Percentiles rank a stretch among this genome's conserved stretches.
phyloP scores from a whole-genome alignment of 2,888 invertebrate species.

The Quadroppia sp. region DNA sequence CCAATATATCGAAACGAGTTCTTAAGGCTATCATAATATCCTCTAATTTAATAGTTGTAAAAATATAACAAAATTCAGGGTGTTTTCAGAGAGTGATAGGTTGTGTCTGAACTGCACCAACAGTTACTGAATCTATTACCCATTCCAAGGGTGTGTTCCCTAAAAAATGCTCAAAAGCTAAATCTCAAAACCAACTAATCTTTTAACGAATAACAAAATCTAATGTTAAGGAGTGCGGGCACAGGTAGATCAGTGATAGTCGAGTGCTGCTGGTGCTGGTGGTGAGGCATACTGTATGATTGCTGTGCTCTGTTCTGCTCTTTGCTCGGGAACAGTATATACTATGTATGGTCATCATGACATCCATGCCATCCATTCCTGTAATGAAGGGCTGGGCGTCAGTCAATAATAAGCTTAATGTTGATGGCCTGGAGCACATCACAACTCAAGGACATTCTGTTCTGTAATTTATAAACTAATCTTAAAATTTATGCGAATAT shows the following conservation, averaged over 20 bases:
- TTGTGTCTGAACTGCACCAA: slow-evolving; percentile 11
- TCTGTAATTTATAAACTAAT: slow-evolving; percentile 34
- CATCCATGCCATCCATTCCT: background rate
- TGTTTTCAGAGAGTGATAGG: slow-evolving; percentile 31
- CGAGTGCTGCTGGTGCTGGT: background rate
- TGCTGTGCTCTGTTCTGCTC: too few relatives aligned
- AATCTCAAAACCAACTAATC: slow-evolving; percentile 22
- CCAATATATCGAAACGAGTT: background rate
- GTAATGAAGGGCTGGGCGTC: slow-evolving; percentile 32
- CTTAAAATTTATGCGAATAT: slow-evolving; percentile 32
- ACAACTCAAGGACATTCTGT: slow-evolving; percentile 25
- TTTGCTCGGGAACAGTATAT: background rate
- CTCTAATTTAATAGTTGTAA: slow-evolving; percentile 27
- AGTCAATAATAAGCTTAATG: slow-evolving; percentile 20
- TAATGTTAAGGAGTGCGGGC: background rate
- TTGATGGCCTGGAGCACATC: slow-evolving; percentile 21
- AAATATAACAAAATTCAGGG: slow-evolving; percentile 33
- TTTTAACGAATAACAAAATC: slow-evolving; percentile 1
- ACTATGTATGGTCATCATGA: slow-evolving; percentile 14
- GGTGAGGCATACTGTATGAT: background rate
- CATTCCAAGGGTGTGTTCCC: slow-evolving; percentile 26
- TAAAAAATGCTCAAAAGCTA: slow-evolving; percentile 29
- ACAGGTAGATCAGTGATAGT: background rate
- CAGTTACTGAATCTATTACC: slow-evolving; percentile 24
- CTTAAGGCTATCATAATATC: slow-evolving; percentile 21